phyloP scores from a whole-genome alignment of 2,888 invertebrate genomes.

The Bruchidius siliquastri region DNA sequence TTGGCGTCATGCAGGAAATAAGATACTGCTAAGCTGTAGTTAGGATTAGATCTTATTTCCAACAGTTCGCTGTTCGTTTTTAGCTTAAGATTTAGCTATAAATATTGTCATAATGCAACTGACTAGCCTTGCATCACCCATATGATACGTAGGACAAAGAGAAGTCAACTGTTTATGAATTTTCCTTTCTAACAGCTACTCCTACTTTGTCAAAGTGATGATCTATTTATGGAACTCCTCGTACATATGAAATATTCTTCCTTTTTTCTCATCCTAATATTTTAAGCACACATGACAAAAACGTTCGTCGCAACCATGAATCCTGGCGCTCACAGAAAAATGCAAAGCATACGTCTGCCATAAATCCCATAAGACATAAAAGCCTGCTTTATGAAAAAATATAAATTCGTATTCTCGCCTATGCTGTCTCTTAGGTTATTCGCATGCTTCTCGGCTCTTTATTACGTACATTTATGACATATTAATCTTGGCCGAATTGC shows the following conservation, averaged over 20 bases:
- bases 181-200: no score
- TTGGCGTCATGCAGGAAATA: no score
- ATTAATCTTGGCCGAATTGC: background rate
- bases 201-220: no score
- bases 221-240: no score
- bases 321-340: background rate
- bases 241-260: background rate
- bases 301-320: background rate
- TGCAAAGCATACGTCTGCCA: background rate
- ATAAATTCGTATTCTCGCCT: conserved; percentile 39
- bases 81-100: no score
- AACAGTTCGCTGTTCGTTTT: no score
- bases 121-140: no score
- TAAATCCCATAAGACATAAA: background rate
- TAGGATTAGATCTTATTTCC: no score
- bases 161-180: no score
- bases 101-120: no score
- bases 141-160: no score
- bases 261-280: background rate
- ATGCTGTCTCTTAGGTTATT: conserved; percentile 7
- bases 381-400: conserved; percentile 36
- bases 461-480: background rate
- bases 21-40: no score
- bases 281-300: background rate
- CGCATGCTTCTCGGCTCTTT: background rate